Base-by-base conservation (phyloP, 2,797 vertebrate species). In the Pachyuromys duprasi region DNA sequence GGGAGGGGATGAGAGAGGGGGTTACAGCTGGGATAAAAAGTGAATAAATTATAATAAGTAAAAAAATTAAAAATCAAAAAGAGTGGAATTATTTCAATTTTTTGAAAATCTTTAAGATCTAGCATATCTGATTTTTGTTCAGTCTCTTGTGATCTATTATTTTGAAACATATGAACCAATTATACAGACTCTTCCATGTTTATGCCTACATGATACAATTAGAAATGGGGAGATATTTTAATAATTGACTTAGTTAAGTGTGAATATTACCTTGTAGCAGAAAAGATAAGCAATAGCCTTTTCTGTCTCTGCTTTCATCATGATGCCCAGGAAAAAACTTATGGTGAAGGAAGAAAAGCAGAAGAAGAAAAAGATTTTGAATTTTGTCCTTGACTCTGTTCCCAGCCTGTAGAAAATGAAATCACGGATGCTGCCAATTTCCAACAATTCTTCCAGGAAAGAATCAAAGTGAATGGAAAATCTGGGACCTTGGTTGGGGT, bases 161-260 rank as follows among this genome's bases (percentile, higher is more conserved):
- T 95, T 91, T 62, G 49, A 90, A 86, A 28, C 18, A 74, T 74
- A 39, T 31, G 53, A 90, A 49, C 62, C 75, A 74, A 93, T 49
- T 90, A 31, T 9, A 65, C 5, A 65, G 2, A 22, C 39, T 31
- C 60, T 45, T 31, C 31, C 39, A 84, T 55, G 22, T 60, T 87
- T n/a, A 89, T 18, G 24, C 17, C 84, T 9, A 78, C 49, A 42
- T 14, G 63, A 57, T 14, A 24, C 42, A 88, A 31, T 55, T 88
- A 62, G 55, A 88, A 95, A 94, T 14, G 13, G 2, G 80, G 60
- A 24, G 49, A 14, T 84, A 78, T 75, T 93, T 87, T 84, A 87
- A 82, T 80, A 88, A 39, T 20, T 39, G 65, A 60, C 79, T 95
- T 87, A 87, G 55, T 69, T 57, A 49, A 87, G 55, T 65, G 33